Base-by-base conservation (phyloP, 2,888 invertebrate genomes). In the Eupithecia dodoneata region DNA sequence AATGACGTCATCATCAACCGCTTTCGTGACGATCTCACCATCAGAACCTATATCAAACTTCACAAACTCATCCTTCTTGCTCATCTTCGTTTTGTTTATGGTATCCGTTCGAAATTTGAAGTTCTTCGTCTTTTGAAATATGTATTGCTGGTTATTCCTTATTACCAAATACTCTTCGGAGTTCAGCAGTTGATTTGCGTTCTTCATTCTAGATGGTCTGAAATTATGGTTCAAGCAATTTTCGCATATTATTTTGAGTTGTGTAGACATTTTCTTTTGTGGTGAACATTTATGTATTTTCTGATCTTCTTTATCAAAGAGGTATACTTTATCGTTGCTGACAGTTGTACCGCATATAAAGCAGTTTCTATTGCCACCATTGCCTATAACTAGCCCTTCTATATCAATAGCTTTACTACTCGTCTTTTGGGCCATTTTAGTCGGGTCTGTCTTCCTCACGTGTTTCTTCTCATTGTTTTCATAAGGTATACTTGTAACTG, bases 221-320 rank as follows among this genome's bases (percentile, higher is more conserved):
- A 95, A 95, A 76, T 95, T 90, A 47, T 89, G 89, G 6, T 88
- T 87, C 2, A 95, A 82, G 79, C 95, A 95, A 49, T 78, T 82
- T 3, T 92, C 92, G 79, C 95, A 95, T 12, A 95, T 91, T 3
- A 94, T 91, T 81, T 95, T 95, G 0, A 94, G 80, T 80, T 92
- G 91, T 0, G 90, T 90, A 0, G 90, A 89, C 73, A 86, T 85
- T 82, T 92, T 93, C 79, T 90, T 92, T 55, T 92, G 92, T 0
- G 93, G 92, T 0, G 91, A 92, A 71, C 90, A 92, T 73, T 92
- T 87, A 70, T 93, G 92, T 4, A 94, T 71, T 72, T 91, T 91
- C 71, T 95, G 94, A 65, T 95, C 95, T 87, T 94, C 95, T 52
- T 93, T 94, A 74, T 94, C 93, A 74, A 95, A 95, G 0, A 95